phyloP scores from a whole-genome alignment of 2,113 vertebrate genomes.

The Piprites chloris region DNA sequence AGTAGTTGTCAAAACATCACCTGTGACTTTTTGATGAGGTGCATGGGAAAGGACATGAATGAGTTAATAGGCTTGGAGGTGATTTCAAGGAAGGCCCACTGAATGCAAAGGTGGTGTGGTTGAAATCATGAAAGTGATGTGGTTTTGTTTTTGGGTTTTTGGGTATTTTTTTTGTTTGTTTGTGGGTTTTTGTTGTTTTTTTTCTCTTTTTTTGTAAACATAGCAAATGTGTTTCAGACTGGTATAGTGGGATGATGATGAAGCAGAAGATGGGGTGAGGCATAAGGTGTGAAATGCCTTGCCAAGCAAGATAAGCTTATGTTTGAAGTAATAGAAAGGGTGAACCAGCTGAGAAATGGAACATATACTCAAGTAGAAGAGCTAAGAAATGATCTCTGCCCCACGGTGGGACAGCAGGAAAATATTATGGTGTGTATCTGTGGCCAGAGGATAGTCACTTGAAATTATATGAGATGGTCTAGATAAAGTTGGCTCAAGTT shows the following conservation, averaged over 20 bases:
- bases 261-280: neutral
- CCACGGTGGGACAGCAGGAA: neutral
- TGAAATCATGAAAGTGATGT: neutral
- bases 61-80: neutral
- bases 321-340: neutral
- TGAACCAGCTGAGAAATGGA: neutral
- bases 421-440: neutral
- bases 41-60: neutral
- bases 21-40: neutral
- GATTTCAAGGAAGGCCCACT: neutral
- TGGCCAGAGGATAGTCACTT: neutral
- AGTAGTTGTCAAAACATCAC: neutral
- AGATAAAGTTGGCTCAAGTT: neutral
- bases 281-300: neutral
- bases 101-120: neutral
- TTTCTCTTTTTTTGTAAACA: neutral
- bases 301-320: neutral
- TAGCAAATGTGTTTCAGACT: neutral
- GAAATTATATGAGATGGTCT: neutral
- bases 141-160: neutral
- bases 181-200: neutral
- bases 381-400: neutral
- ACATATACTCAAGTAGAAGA: neutral
- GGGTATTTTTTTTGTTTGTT: neutral
- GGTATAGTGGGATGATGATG: neutral